Base-by-base conservation (phyloP, 1,140 invertebrate genomes). In the Lepidurus packardi region DNA sequence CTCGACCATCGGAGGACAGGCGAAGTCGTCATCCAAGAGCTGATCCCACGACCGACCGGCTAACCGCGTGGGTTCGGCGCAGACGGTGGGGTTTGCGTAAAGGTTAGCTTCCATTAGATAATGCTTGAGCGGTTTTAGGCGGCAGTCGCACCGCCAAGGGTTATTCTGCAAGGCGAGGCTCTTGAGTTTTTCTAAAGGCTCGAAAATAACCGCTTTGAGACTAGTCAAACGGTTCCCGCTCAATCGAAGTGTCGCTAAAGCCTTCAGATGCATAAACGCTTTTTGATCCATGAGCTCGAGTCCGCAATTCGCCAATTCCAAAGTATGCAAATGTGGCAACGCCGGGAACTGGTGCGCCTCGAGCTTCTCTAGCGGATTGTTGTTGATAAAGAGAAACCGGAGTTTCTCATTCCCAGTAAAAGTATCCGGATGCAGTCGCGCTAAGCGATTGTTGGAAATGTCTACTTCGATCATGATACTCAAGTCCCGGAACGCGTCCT, bases 131-230 rank as follows among this genome's bases (percentile, higher is more conserved):
- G 90, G 90, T 75, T 93, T 89, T 74, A 96, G 84, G 75, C 91
- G 88, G 84, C 94, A 96, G 82, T 96, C 94, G 84, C 94, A 96
- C 80, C 88, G 88, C 94, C 94, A 96, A 16, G 91, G 92, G 83
- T 96, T 96, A n/a, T 92, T 91, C 79, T 94, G 91, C 42, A 96
- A 84, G 7, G 89, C 89, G 3, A 95, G 84, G 0, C 92, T 92
- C 84, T 94, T 94, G 21, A 96, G 84, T 77, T 89, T 89, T 41
- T 87, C 84, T 78, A 93, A 87, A 74, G 89, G 89, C 81, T 89
- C 89, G 81, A 93, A 90, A 16, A 91, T 87, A 44, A 87, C 86
- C 75, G 89, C 88, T 8, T 89, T 89, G 1, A 94, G 83, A 79
- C 89, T 89, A 77, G 89, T 86, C 41, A 94, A 85, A 42, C 88